Evolutionary conservation across 2,797 vertebrate genomes (phyloP).

Genomic region (Hippoglossus hippoglossus): DNA sequence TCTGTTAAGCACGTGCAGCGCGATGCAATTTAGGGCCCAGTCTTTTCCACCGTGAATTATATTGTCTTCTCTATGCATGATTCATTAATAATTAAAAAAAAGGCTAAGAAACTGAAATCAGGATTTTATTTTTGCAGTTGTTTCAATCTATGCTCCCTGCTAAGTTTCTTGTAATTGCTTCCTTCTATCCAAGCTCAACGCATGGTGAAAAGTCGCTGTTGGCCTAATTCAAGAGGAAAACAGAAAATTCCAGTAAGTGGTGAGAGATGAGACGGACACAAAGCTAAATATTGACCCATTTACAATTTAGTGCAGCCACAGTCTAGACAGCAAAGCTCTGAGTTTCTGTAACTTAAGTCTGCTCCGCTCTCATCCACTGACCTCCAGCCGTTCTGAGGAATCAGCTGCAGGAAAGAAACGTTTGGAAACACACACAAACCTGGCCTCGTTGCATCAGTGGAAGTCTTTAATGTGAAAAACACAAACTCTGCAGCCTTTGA

Average conservation of each 20-base stretch:
- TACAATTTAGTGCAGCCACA: slow-evolving; percentile 4
- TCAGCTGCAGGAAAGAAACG: neutral
- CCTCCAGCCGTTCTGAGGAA: neutral
- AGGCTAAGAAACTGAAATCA: no score
- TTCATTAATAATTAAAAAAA: no score
- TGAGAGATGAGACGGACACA: slow-evolving; percentile 13
- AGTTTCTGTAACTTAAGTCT: slow-evolving; percentile 10
- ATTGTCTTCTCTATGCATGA: no score
- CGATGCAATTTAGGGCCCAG: no score
- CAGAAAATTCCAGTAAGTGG: neutral
- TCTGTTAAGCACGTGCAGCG: no score
- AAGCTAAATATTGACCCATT: slow-evolving; percentile 26
- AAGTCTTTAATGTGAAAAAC: neutral
- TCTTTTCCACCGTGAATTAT: no score
- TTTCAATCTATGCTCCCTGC: no score
- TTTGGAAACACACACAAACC: neutral
- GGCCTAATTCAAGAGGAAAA: neutral
- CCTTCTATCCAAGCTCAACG: neutral
- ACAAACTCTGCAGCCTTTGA: no score
- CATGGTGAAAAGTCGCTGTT: neutral
- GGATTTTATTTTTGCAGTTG: no score
- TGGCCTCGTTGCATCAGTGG: neutral
- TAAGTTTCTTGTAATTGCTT: no score
- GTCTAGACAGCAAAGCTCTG: slow-evolving; percentile 35
- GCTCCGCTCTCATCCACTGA: neutral